These are phyloP conservation scores for Halictus quadricinctus DNA, from an alignment of 2,888 invertebrate species.

Conservation along the genomic window DNA sequence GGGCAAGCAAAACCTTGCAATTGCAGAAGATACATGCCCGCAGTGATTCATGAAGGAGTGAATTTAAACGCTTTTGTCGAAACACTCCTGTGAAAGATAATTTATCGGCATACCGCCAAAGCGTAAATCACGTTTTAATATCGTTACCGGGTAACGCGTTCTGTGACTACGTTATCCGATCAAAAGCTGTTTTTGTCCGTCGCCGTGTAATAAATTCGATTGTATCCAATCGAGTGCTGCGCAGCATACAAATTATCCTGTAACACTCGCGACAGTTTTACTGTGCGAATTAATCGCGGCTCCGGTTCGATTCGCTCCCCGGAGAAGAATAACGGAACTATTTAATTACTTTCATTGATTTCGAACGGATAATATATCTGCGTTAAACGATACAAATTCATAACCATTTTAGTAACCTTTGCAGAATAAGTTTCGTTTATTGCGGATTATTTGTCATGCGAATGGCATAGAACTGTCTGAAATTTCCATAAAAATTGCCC, in stretches of 20 bases:
- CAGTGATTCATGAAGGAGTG: not conserved
- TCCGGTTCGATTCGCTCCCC: not conserved
- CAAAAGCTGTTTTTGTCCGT: conserved; percentile 20
- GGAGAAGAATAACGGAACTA: not conserved
- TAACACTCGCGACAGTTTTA: not conserved
- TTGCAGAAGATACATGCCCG: not conserved
- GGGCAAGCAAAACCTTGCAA: not conserved
- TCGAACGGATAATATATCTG: not conserved
- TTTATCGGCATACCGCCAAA: conserved; percentile 15
- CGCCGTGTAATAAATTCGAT: conserved; percentile 18
- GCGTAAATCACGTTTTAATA: conserved; percentile 30
- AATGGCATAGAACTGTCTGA: too few species aligned
- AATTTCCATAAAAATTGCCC: too few species aligned
- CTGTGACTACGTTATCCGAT: conserved; percentile 7
- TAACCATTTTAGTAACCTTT: too few species aligned
- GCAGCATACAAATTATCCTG: not conserved
- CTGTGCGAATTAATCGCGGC: not conserved
- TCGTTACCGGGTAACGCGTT: not conserved
- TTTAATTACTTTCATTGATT: not conserved
- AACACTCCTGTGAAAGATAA: not conserved
- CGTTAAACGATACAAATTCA: too few species aligned
- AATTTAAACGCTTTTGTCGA: not conserved
- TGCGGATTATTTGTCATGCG: too few species aligned
- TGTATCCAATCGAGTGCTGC: not conserved
- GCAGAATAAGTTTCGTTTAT: too few species aligned